These are phyloP conservation scores for Balaeniceps rex DNA, from an alignment of 2,113 vertebrate genomes.

Conservation along the genomic window DNA sequence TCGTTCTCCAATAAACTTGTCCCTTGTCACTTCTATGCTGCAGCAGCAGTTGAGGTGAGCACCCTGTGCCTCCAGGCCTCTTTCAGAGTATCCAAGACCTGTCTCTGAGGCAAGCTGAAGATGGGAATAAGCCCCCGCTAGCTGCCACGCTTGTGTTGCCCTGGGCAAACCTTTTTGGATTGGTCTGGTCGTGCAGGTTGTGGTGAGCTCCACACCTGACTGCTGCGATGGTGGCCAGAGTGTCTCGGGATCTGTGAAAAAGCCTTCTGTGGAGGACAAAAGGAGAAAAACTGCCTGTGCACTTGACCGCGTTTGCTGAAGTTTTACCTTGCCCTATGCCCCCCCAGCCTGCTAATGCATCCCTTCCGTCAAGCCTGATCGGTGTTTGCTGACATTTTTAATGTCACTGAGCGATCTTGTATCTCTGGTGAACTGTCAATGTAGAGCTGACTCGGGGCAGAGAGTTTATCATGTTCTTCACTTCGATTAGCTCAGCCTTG, in stretches of 20 bases:
- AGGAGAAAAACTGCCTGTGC: not conserved
- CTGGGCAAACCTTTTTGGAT: not conserved
- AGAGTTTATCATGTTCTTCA: slow-evolving; percentile 64
- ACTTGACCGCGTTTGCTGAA: slow-evolving; percentile 4
- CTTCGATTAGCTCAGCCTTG: slow-evolving; percentile 38
- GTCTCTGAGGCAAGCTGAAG: not conserved
- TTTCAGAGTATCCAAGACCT: not conserved
- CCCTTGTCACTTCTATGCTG: not conserved
- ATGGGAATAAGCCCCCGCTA: not conserved
- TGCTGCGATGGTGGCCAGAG: not conserved
- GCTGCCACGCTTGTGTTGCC: not conserved
- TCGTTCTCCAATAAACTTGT: not conserved
- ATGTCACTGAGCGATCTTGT: slow-evolving; percentile 70
- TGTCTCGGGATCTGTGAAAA: not conserved
- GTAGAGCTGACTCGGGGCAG: slow-evolving; percentile 60
- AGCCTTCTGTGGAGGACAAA: not conserved
- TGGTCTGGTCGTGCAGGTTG: not conserved
- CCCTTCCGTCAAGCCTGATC: slow-evolving; percentile 38
- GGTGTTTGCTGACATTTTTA: slow-evolving; percentile 74
- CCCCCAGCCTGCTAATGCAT: slow-evolving; percentile 28
- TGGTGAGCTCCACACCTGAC: not conserved
- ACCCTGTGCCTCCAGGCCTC: not conserved
- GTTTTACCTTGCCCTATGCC: slow-evolving; percentile 24
- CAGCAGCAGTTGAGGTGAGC: not conserved
- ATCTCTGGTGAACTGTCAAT: slow-evolving; percentile 68